These are phyloP conservation scores for Anguilla obscura DNA, from an alignment of 2,797 vertebrate species.

Conservation along the genomic window DNA sequence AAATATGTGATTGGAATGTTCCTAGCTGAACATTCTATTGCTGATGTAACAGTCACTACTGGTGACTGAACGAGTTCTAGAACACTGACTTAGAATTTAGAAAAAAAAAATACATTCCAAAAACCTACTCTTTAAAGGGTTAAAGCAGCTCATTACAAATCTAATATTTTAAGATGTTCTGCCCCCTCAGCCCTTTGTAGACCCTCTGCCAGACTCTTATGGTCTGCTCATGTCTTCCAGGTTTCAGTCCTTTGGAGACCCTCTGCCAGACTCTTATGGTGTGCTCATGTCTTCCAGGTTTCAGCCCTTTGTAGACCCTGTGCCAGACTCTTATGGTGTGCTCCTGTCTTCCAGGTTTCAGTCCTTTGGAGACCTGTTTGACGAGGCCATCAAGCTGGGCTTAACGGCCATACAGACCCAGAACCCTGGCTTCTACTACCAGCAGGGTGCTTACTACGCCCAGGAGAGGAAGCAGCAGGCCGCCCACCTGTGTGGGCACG, in stretches of 20 bases:
- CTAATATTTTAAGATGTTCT: neutral
- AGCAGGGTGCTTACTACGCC: slow-evolving; percentile 92
- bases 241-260: slow-evolving; percentile 59
- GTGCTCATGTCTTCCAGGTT: slow-evolving; percentile 71
- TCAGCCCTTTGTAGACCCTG: neutral
- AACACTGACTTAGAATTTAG: too few species aligned
- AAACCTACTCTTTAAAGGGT: too few species aligned
- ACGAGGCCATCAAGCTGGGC: slow-evolving; percentile 96
- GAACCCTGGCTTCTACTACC: slow-evolving; percentile 98
- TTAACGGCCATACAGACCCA: slow-evolving; percentile 97
- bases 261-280: neutral
- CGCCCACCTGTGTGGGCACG: slow-evolving; percentile 73
- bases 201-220: neutral
- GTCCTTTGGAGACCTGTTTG: slow-evolving; percentile 91
- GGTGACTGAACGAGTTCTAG: too few species aligned
- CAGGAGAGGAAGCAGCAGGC: slow-evolving; percentile 89
- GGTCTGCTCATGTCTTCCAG: slow-evolving; percentile 57
- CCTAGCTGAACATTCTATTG: too few species aligned
- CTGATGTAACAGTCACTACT: too few species aligned
- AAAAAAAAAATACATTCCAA: too few species aligned
- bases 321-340: neutral
- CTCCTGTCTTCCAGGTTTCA: slow-evolving; percentile 71
- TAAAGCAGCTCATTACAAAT: neutral
- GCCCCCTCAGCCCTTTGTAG: neutral
- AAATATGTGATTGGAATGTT: neutral